Conservation (phyloP, 2,888 invertebrate genomes). For the Willowsia nigromaculata region DNA sequence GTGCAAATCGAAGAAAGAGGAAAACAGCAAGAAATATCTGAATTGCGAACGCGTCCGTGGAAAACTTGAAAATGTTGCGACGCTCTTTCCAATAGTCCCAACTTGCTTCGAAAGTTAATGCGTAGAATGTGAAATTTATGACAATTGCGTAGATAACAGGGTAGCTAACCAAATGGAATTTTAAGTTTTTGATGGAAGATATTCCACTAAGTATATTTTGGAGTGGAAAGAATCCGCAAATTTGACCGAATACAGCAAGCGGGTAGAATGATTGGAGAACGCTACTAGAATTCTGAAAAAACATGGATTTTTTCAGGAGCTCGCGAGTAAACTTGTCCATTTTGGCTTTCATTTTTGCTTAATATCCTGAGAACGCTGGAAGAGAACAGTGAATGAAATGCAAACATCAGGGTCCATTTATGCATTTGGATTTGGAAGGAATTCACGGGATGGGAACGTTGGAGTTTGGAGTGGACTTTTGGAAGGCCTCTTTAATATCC, state of each 20-base stretch:
- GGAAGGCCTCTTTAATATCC: no score
- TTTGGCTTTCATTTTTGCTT: not conserved
- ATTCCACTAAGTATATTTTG: constrained; percentile 47
- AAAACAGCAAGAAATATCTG: constrained; percentile 64
- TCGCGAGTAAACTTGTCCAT: not conserved
- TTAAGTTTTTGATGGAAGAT: constrained; percentile 2
- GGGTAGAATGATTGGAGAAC: constrained; percentile 61
- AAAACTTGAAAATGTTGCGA: constrained; percentile 57
- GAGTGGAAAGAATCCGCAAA: constrained; percentile 64
- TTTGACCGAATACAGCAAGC: constrained; percentile 57
- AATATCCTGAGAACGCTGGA: not conserved
- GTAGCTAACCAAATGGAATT: constrained; percentile 35
- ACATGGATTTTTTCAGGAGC: not conserved
- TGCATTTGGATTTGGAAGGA: not conserved
- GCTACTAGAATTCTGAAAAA: not conserved
- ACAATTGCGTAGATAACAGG: constrained; percentile 58
- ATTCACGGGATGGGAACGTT: not conserved
- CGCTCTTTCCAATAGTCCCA: constrained; percentile 45
- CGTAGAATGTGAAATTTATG: constrained; percentile 45
- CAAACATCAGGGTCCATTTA: not conserved
- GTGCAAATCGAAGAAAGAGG: constrained; percentile 38
- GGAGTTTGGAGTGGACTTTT: not conserved
- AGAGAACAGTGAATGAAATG: not conserved
- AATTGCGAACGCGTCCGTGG: constrained; percentile 68
- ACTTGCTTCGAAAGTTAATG: constrained; percentile 46